Base-by-base conservation (phyloP, 2,888 invertebrate genomes). In the Odontomyia ornata region DNA sequence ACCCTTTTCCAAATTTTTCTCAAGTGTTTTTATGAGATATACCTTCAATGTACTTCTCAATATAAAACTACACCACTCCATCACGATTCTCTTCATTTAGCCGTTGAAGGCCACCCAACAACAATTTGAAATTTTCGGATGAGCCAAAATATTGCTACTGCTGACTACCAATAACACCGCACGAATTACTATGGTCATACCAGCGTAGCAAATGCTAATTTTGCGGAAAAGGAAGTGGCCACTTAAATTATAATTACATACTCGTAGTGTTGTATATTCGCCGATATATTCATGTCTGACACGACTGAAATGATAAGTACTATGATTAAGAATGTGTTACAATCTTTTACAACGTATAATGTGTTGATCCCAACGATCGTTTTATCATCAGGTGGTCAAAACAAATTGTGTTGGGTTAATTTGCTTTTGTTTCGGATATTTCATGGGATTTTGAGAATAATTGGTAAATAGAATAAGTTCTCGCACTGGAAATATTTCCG, bases 171-270 rank as follows among this genome's bases (percentile, higher is more conserved):
- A 52, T 52, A 13, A 52, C 52, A 52, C 3, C 43, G 43, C 15
- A 5, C 36, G 36, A 52, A 52, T 52, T 52, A 52, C 13, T 52
- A 18, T 52, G 52, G n/a, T 18, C 5, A 52, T 18, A 3, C 5
- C 4, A 52, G 5, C 15, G 52, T 52, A 18, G 52, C 18, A 15
- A 52, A 52, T 52, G 15, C 13, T 52, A 52, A 52, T n/a, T 25
- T 60, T 23, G 60, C 60, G 60, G 60, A 60, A 60, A 60, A 60
- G 60, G 60, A 60, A 60, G 60, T 60, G 23, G 3, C 25, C 11
- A 60, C 25, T 25, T n/a, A 60, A 60, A 60, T 9, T 21, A 60
- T 60, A 21, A 60, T 60, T 60, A 60, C 18, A 5, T n/a, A n/a
- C n/a, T 60, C 7, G 60, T 52, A 52, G n/a, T n/a, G n/a, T n/a